Conservation (phyloP, 2,888 invertebrate genomes). For the Archips xylosteana region DNA sequence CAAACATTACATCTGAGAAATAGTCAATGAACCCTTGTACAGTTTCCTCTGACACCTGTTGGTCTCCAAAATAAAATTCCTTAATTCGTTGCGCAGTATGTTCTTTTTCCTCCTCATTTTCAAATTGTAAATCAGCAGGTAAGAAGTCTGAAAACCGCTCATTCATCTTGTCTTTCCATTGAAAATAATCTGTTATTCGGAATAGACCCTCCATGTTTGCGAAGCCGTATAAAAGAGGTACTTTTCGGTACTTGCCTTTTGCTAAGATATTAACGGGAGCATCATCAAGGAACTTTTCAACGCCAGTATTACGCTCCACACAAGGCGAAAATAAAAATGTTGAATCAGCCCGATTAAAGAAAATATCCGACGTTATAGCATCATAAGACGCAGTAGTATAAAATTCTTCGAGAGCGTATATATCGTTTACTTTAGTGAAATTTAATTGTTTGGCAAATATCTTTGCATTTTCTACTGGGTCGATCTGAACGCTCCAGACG, state of each 20-base stretch:
- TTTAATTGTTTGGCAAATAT: constrained; percentile 54
- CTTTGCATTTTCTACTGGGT: constrained; percentile 62
- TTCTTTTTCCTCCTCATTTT: constrained; percentile 13
- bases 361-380: constrained; percentile 45
- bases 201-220: constrained; percentile 58
- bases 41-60: background rate
- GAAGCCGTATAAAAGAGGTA: constrained; percentile 61
- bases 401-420: constrained; percentile 59
- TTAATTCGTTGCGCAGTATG: constrained; percentile 19
- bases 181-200: constrained; percentile 41
- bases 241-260: constrained; percentile 48
- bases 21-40: constrained; percentile 29
- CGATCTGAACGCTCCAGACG: constrained; percentile 55
- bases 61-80: constrained; percentile 43
- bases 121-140: constrained; percentile 35
- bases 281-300: constrained; percentile 54
- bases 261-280: constrained; percentile 58
- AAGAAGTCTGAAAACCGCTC: constrained; percentile 33
- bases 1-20: constrained; percentile 54
- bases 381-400: constrained; percentile 55
- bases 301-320: constrained; percentile 50
- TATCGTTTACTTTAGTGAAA: constrained; percentile 53
- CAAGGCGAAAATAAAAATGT: constrained; percentile 49
- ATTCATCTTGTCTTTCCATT: constrained; percentile 35
- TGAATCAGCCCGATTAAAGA: constrained; percentile 21